Evolutionary conservation across 2,888 invertebrate species (phyloP).

Genomic region (Cremastobaeus sp.): DNA sequence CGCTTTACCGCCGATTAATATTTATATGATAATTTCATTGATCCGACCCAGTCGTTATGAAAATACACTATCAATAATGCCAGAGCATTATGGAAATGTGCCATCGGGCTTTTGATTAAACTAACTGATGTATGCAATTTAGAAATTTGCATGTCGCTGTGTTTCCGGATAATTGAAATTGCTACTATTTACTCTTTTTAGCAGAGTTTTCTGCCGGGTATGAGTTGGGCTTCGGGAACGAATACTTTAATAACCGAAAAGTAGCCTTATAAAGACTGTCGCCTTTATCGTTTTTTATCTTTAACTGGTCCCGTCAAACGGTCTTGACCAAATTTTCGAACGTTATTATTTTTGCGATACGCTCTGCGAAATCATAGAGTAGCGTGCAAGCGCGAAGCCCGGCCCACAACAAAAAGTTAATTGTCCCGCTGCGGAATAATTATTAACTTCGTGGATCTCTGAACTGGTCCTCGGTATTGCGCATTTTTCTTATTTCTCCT

Average conservation of each 20-base stretch:
- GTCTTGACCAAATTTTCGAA: conserved; percentile 59
- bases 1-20: conserved; percentile 68
- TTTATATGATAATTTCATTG: conserved; percentile 67
- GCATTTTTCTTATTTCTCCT: conserved; percentile 43
- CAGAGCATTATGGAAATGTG: conserved; percentile 67
- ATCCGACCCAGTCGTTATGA: conserved; percentile 54
- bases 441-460: conserved; percentile 65
- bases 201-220: too few relatives aligned
- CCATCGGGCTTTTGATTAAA: conserved; percentile 54
- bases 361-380: conserved; percentile 71
- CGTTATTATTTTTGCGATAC: conserved; percentile 72
- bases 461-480: conserved; percentile 59
- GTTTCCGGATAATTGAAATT: too few relatives aligned
- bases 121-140: too few relatives aligned
- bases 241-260: too few relatives aligned
- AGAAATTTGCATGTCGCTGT: neutral
- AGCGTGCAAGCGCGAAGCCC: conserved; percentile 61
- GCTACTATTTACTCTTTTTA: too few relatives aligned
- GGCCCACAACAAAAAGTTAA: conserved; percentile 73
- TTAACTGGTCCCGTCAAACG: conserved; percentile 31
- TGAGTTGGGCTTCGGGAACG: too few relatives aligned
- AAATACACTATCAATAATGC: conserved; percentile 63
- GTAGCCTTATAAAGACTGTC: too few relatives aligned
- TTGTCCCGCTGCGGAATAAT: conserved; percentile 74
- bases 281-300: conserved; percentile 29